A percentile compares a stretch with the other conserved stretches of the same genome.
Conservation (phyloP, 2,113 vertebrate genomes). For the Silurus asotus region DNA sequence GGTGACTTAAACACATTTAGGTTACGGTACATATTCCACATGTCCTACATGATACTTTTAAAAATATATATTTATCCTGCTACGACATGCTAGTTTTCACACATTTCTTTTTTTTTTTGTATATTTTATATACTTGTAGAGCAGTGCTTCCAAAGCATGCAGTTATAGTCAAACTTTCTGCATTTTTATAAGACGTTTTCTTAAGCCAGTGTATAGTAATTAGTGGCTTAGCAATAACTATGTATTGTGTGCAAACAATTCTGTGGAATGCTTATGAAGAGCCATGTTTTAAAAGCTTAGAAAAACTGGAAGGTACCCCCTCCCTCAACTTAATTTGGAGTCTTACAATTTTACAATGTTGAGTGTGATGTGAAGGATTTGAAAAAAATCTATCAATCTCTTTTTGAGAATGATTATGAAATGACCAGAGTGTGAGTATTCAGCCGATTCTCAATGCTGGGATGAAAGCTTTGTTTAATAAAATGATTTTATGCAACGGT, state of each 20-base stretch:
- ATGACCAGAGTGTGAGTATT: slow-evolving; percentile 53
- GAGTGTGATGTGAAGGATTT: slow-evolving; percentile 52
- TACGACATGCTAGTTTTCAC: slow-evolving; percentile 66
- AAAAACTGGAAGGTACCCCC: slow-evolving; percentile 53
- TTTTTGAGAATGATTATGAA: slow-evolving; percentile 43
- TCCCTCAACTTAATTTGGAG: slow-evolving; percentile 43
- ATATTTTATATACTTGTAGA: slow-evolving; percentile 75
- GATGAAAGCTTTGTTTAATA: slow-evolving; percentile 63
- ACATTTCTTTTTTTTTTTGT: slow-evolving; percentile 66
- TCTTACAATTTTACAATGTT: slow-evolving; percentile 42
- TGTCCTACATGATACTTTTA: slow-evolving; percentile 78
- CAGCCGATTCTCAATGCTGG: slow-evolving; percentile 63
- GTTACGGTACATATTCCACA: slow-evolving; percentile 67
- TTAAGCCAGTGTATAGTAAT: slow-evolving; percentile 58
- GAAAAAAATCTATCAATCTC: slow-evolving; percentile 44
- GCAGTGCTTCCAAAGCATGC: slow-evolving; percentile 76
- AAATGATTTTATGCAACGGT: slow-evolving; percentile 67
- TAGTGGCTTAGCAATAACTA: slow-evolving; percentile 69
- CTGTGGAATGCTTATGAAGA: slow-evolving; percentile 58
- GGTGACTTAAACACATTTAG: slow-evolving; percentile 50
- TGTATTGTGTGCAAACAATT: slow-evolving; percentile 55
- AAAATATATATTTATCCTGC: slow-evolving; percentile 47
- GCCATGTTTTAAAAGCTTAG: slow-evolving; percentile 53
- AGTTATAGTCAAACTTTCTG: slow-evolving; percentile 72
- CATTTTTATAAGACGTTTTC: slow-evolving; percentile 75